Percentiles rank a stretch among this genome's conserved stretches.
Evolutionary conservation across 1,140 invertebrate genomes (phyloP).

Genomic region (Plutomurus gul): DNA sequence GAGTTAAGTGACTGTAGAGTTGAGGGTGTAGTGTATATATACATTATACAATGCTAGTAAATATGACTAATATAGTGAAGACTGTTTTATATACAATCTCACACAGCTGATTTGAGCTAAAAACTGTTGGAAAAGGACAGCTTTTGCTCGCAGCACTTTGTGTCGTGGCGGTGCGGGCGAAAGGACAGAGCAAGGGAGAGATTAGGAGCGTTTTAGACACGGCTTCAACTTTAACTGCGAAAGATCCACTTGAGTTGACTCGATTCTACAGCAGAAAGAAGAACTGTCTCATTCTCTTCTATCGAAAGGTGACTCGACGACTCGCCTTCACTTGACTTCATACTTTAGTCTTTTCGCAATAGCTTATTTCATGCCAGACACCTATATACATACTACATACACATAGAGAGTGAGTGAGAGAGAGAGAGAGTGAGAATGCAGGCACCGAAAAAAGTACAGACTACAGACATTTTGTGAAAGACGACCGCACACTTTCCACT

Average conservation of each 20-base stretch:
- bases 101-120: too few species aligned
- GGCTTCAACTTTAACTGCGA: not conserved
- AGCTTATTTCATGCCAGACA: not conserved
- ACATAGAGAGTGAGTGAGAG: not conserved
- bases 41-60: too few species aligned
- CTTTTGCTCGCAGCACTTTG: not conserved
- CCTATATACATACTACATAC: not conserved
- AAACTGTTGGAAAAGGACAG: not conserved
- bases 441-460: too few species aligned
- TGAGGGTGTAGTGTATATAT: too few species aligned
- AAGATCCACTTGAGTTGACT: constrained; percentile 13
- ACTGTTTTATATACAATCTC: too few species aligned
- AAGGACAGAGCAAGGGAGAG: not conserved
- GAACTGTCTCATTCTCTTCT: not conserved
- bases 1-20: too few species aligned
- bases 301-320: not conserved
- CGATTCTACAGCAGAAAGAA: not conserved
- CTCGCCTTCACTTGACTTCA: not conserved
- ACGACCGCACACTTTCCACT: too few species aligned
- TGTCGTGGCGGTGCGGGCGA: too few species aligned
- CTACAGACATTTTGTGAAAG: too few species aligned
- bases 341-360: not conserved
- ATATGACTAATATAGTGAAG: too few species aligned
- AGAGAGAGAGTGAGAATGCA: too few species aligned
- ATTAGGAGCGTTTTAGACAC: not conserved